These are phyloP conservation scores for Pterophyllum scalare DNA, from an alignment of 2,113 vertebrate species.

Conservation along the genomic window DNA sequence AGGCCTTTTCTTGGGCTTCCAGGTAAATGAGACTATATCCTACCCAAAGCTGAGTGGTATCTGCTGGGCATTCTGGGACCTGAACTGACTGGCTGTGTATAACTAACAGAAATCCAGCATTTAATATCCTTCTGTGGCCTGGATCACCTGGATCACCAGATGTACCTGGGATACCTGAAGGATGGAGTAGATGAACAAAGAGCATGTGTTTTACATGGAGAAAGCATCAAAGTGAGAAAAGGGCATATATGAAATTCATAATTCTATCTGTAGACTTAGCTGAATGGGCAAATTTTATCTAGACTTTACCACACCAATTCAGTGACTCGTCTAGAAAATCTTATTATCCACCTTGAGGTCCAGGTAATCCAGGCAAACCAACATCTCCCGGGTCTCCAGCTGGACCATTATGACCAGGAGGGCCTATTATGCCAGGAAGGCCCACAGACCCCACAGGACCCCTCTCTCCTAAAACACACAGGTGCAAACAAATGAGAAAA, in stretches of 20 bases:
- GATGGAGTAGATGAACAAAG: not conserved
- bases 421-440: slow-evolving; percentile 35
- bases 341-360: slow-evolving; percentile 60
- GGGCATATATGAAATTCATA: not conserved
- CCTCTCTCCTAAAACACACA: slow-evolving; percentile 51
- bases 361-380: slow-evolving; percentile 59
- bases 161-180: slow-evolving; percentile 58
- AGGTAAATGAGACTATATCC: slow-evolving; percentile 71
- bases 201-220: not conserved
- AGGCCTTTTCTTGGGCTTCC: slow-evolving; percentile 68
- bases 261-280: not conserved
- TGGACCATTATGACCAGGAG: slow-evolving; percentile 41
- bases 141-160: slow-evolving; percentile 50
- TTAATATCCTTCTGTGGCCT: not conserved
- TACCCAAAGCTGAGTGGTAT: slow-evolving; percentile 57
- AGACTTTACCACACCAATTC: not conserved
- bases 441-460: slow-evolving; percentile 48
- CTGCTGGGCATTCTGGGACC: slow-evolving; percentile 59
- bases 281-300: not conserved
- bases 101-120: slow-evolving; percentile 62
- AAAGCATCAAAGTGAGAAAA: not conserved
- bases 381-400: slow-evolving; percentile 58
- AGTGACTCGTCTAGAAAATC: not conserved
- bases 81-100: slow-evolving; percentile 69
- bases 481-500: not conserved